These are phyloP conservation scores for Nycteola revayana DNA, from an alignment of 2,888 invertebrate genomes.

Conservation along the genomic window DNA sequence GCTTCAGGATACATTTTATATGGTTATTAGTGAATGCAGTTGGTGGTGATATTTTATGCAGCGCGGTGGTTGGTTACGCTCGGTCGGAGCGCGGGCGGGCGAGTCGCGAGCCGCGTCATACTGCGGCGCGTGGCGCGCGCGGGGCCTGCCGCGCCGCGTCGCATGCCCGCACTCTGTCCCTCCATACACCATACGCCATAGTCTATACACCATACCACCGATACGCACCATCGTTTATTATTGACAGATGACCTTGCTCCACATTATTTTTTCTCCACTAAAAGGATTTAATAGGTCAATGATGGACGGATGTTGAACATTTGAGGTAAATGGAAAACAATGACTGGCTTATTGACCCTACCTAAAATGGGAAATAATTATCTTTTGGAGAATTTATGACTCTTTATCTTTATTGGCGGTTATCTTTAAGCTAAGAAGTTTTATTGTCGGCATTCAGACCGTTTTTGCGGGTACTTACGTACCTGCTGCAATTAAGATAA, in stretches of 20 bases:
- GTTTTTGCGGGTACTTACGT: too few species aligned
- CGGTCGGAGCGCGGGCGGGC: slow-evolving; percentile 51
- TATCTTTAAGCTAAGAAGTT: too few species aligned
- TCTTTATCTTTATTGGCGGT: too few species aligned
- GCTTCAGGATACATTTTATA: slow-evolving; percentile 40
- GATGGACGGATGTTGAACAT: slow-evolving; percentile 40
- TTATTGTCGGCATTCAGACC: too few species aligned
- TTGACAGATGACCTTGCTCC: slow-evolving; percentile 70
- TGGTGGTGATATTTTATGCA: slow-evolving; percentile 36
- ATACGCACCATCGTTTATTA: slow-evolving; percentile 71
- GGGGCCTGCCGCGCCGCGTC: slow-evolving; percentile 37
- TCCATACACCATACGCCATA: too few species aligned
- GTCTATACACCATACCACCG: slow-evolving; percentile 37
- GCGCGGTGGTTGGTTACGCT: slow-evolving; percentile 26
- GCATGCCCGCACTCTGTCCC: slow-evolving; percentile 43
- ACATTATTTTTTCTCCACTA: slow-evolving; percentile 58
- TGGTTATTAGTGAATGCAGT: slow-evolving; percentile 36
- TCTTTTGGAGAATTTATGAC: too few species aligned
- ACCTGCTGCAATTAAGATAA: too few species aligned
- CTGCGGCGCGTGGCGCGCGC: slow-evolving; percentile 60
- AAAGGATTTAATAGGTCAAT: slow-evolving; percentile 57
- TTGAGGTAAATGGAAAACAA: slow-evolving; percentile 37
- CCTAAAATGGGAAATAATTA: not conserved
- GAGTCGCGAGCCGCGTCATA: slow-evolving; percentile 69
- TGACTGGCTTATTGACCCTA: slow-evolving; percentile 32